Conservation (phyloP, 2,113 vertebrate species). For the Rhabdomys dilectus region DNA sequence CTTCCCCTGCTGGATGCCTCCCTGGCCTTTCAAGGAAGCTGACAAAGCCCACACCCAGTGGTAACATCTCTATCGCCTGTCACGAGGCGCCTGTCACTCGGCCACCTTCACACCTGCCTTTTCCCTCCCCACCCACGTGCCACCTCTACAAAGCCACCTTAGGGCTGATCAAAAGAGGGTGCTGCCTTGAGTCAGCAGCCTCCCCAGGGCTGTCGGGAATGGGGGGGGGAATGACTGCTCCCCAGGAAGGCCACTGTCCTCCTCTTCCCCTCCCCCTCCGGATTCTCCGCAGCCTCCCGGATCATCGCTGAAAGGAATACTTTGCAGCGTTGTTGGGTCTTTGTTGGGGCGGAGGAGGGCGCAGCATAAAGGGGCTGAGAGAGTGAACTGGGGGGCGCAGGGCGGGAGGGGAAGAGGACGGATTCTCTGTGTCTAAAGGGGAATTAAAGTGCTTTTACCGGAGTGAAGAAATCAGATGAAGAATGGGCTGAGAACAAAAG, state of each 20-base stretch:
- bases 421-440: conserved; percentile 96
- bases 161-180: background rate
- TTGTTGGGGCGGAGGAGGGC: conserved; percentile 85
- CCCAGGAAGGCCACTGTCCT: background rate
- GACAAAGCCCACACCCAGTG: background rate
- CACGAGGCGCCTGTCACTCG: background rate
- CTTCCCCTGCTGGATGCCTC: background rate
- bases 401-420: conserved; percentile 85
- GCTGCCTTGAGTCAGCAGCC: background rate
- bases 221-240: background rate
- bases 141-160: background rate
- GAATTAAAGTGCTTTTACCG: conserved; percentile 97
- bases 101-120: background rate
- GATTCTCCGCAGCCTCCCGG: background rate
- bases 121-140: conserved; percentile 18
- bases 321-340: conserved; percentile 77
- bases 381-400: conserved; percentile 89
- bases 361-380: conserved; percentile 88
- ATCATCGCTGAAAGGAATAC: conserved; percentile 77
- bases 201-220: background rate
- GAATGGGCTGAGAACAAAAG: conserved; percentile 92
- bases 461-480: conserved; percentile 93
- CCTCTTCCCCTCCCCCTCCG: background rate
- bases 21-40: background rate
- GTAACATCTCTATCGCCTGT: conserved; percentile 41